Evolutionary conservation across 2,888 invertebrate species (phyloP), one percentile per base, ranked within the genome.

Genomic region (Napeogenes inachia): DNA sequence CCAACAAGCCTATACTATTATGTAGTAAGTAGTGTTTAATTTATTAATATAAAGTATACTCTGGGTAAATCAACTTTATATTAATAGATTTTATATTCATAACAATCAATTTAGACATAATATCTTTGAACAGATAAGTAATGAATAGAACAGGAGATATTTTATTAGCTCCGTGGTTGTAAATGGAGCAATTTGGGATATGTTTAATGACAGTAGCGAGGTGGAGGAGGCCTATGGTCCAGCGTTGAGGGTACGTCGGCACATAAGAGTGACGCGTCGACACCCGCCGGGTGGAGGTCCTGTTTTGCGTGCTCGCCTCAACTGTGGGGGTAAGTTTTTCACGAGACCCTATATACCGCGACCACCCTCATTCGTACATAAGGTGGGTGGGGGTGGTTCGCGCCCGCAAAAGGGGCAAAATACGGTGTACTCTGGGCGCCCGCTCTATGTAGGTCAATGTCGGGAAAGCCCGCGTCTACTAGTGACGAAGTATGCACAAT

Each of bases 321-420:
- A 78, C 80, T 78, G 85, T 79, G 89, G 89, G 89, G 89, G 89
- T 87, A 89, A 89, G 90, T 90, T 89, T 90, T 90, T 90, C 90
- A 89, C 89, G 85, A 90, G 87, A 85, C 88, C 87, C 87, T 89
- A 89, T 89, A 85, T 89, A 89, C 89, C 89, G 89, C 89, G 89
- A 89, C 89, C 89, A 88, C 90, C 90, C 84, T 69, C 79, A 73
- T 84, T 86, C 88, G 89, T 89, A 90, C 85, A 89, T 89, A 89
- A 89, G 89, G 89, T 86, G 85, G 90, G 89, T 82, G 87, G 88
- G 88, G 90, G 89, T 81, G 89, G 86, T 85, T 88, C 85, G 89
- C 88, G 87, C 91, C 90, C 90, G 90, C 90, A 90, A 90, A 90
- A 90, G 90, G 90, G 90, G 90, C 90, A 90, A 90, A 90, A 90